Conservation (phyloP, 2,113 vertebrate genomes). For the Ophiodon elongatus region DNA sequence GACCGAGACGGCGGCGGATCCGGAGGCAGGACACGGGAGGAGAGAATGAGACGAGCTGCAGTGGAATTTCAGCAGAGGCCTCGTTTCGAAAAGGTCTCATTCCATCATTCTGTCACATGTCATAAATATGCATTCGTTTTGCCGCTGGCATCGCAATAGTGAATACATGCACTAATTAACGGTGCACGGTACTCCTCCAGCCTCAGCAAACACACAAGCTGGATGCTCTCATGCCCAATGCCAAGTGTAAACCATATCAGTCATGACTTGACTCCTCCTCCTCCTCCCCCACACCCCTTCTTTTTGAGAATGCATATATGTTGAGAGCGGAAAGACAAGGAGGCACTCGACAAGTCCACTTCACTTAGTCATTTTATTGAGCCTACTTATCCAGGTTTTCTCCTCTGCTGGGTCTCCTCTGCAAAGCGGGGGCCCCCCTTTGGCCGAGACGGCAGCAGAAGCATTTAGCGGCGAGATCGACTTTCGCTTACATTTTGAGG, state of each 20-base stretch:
- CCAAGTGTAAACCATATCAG: constrained; percentile 28
- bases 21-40: background rate
- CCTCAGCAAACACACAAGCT: constrained; percentile 38
- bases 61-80: constrained; percentile 16
- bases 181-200: constrained; percentile 9
- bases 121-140: constrained; percentile 69
- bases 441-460: constrained; percentile 20
- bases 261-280: constrained; percentile 11
- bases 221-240: constrained; percentile 23
- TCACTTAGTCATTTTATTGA: constrained; percentile 13
- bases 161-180: constrained; percentile 56
- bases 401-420: constrained; percentile 17
- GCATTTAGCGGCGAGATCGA: constrained; percentile 41
- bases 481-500: constrained; percentile 34
- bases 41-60: background rate
- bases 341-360: constrained; percentile 38
- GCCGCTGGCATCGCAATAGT: constrained; percentile 42
- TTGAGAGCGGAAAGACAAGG: constrained; percentile 15
- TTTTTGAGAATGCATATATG: background rate
- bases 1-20: constrained; percentile 5
- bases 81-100: constrained; percentile 51
- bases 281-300: too few relatives aligned
- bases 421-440: background rate
- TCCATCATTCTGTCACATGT: constrained; percentile 66
- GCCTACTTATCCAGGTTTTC: constrained; percentile 23